Conservation (phyloP, 2,113 vertebrate species). For the Sebastes fasciatus region DNA sequence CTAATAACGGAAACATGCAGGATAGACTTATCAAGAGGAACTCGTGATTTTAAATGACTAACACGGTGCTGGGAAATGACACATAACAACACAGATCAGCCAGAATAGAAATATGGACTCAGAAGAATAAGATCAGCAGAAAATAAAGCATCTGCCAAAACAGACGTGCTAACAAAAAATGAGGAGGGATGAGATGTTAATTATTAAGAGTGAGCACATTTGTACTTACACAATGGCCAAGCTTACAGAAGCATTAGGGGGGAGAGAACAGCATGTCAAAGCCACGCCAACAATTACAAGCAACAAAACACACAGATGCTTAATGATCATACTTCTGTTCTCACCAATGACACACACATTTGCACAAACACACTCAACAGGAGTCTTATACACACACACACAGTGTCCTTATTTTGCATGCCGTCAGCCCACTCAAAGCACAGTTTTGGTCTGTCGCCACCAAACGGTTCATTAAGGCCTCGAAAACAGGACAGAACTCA, state of each 20-base stretch:
- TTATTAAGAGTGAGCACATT: conserved; percentile 48
- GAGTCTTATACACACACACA: conserved; percentile 3
- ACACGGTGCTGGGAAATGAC: background rate
- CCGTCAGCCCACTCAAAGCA: conserved; percentile 22
- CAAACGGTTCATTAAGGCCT: conserved; percentile 63
- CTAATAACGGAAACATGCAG: conserved; percentile 9
- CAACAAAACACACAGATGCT: conserved; percentile 71
- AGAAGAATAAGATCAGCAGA: conserved; percentile 15
- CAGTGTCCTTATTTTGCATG: conserved; percentile 21
- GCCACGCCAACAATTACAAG: conserved; percentile 76
- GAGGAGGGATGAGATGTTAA: conserved; percentile 47
- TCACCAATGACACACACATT: conserved; percentile 29
- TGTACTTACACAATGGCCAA: conserved; percentile 99
- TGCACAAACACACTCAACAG: conserved; percentile 31
- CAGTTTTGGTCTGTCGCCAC: conserved; percentile 27
- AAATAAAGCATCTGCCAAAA: conserved; percentile 55
- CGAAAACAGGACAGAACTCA: conserved; percentile 2
- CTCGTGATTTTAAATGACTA: background rate
- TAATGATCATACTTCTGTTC: conserved; percentile 57
- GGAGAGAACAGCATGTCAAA: conserved; percentile 86
- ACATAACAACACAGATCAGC: conserved; percentile 8
- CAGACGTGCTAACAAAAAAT: conserved; percentile 52
- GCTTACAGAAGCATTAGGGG: conserved; percentile 91
- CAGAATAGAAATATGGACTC: background rate
- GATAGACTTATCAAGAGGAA: background rate